Evolutionary conservation across 92 coral and sea anemone genomes (phyloP), one percentile per base, ranked within the genome.

Genomic region (Umimayanthus chanpuru): DNA sequence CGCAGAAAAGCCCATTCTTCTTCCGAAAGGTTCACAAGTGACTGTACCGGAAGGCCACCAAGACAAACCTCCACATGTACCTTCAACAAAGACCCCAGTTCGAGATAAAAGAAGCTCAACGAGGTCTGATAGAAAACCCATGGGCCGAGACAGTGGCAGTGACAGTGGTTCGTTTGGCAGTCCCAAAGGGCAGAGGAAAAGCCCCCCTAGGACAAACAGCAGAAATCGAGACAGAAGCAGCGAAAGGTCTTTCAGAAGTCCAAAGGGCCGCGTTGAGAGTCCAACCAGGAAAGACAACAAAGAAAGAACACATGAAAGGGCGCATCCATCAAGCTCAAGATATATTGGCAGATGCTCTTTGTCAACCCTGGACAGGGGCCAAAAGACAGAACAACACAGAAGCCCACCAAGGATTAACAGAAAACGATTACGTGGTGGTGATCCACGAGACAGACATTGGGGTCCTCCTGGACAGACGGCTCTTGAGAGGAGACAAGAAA

Each of bases 251-350:
- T 43, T 77, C 7, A 28, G 66, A 9, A 44, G 82, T 30, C 38
- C 82, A 78, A 49, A 29, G 20, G 82, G 9, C 8, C 41, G 21
- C 16, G 38, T 12, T 47, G 50, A 75, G 26, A 75, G 47, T 29
- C 61, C 78, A 44, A 41, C 47, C 23, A 68, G 78, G 61, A 83
- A 47, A 70, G 25, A 50, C 18, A 70, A 15, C 66, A 44, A 25
- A 75, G 79, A 39, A 38, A 75, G 79, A 75, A 75, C 44, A 21
- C 25, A 25, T 39, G 79, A 75, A 20, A 75, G 79, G 20, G 79
- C 39, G 26, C 29, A 75, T 39, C 44, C 79, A 10, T 36, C 79
- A 39, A 75, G n/a, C 79, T 36, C 28, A 36, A 75, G 53, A 26
- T 16, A 39, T 39, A 50, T 21, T 36, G 79, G 15, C 39, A 70